phyloP scores from a whole-genome alignment of 2,888 invertebrate genomes.

The Argyresthia goedartella region DNA sequence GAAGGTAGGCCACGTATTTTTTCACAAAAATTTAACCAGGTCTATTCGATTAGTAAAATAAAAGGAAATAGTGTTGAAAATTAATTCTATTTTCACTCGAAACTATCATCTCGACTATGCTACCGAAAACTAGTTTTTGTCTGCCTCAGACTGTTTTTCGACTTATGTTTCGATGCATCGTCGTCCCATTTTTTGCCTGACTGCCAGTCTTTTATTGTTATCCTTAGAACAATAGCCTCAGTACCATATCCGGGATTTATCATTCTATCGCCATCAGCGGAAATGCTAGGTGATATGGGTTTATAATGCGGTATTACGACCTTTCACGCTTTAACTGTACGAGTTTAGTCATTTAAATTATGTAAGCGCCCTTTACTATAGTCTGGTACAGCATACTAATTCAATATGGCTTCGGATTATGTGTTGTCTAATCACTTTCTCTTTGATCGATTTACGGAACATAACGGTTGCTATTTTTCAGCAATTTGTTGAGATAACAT shows the following conservation, averaged over 20 bases:
- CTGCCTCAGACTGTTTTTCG: constrained; percentile 40
- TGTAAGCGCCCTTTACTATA: constrained; percentile 17
- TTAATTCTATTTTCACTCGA: too few species aligned
- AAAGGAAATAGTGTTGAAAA: too few species aligned
- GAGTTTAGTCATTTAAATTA: constrained; percentile 8
- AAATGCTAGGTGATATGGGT: constrained; percentile 58
- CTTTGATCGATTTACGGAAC: constrained; percentile 9
- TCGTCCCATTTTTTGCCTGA: constrained; percentile 42
- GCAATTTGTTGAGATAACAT: too few species aligned
- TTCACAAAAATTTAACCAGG: too few species aligned
- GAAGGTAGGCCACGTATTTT: too few species aligned
- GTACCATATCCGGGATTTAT: constrained; percentile 65
- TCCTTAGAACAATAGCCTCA: constrained; percentile 55
- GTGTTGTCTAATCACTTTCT: constrained; percentile 22
- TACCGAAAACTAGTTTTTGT: not conserved
- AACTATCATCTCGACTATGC: too few species aligned
- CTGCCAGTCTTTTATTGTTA: constrained; percentile 47
- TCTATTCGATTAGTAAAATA: too few species aligned
- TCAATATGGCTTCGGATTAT: constrained; percentile 11
- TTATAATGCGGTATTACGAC: constrained; percentile 62
- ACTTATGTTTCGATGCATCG: constrained; percentile 49
- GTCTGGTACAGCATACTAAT: constrained; percentile 25
- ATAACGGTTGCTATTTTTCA: too few species aligned
- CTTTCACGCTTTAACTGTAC: constrained; percentile 6
- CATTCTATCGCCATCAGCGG: constrained; percentile 66